These are phyloP conservation scores for Dexiosoma caninum DNA, from an alignment of 2,888 invertebrate genomes.

Conservation along the genomic window DNA sequence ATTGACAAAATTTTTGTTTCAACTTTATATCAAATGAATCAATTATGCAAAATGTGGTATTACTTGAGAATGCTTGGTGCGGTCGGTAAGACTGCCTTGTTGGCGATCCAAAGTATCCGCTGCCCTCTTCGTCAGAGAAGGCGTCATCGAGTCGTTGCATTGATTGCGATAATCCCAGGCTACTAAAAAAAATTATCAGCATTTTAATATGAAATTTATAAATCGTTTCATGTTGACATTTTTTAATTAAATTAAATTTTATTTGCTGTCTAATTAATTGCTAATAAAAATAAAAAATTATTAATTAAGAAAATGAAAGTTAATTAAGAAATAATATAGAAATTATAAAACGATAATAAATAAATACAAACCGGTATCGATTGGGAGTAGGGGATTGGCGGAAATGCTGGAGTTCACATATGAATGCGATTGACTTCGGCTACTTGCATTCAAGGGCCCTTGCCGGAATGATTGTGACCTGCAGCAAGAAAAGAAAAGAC, in stretches of 20 bases:
- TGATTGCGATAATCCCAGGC: conserved; percentile 79
- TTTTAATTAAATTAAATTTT: not conserved
- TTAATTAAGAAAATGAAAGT: conserved; percentile 66
- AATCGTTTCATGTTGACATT: not conserved
- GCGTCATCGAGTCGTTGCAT: conserved; percentile 82
- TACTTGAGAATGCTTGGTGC: conserved; percentile 81
- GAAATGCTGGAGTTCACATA: conserved; percentile 92
- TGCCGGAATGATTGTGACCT: conserved; percentile 97
- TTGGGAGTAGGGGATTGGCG: conserved; percentile 95
- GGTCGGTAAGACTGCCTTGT: conserved; percentile 78
- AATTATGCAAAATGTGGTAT: conserved; percentile 13
- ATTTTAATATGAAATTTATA: not conserved
- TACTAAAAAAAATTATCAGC: conserved; percentile 71
- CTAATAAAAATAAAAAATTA: conserved; percentile 6
- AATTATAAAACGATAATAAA: conserved; percentile 66
- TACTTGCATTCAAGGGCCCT: conserved; percentile 79
- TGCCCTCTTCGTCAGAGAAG: conserved; percentile 93
- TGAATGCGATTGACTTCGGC: conserved; percentile 80
- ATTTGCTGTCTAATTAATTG: not conserved
- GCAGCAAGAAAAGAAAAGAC: conserved; percentile 79
- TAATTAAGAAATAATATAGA: conserved; percentile 67
- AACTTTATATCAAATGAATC: not conserved
- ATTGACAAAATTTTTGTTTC: not conserved
- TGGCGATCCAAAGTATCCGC: conserved; percentile 79
- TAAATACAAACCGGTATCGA: conserved; percentile 84